These are phyloP conservation scores for Aphelenchoides fujianensis DNA, from an alignment of 1,140 invertebrate species.

Conservation along the genomic window DNA sequence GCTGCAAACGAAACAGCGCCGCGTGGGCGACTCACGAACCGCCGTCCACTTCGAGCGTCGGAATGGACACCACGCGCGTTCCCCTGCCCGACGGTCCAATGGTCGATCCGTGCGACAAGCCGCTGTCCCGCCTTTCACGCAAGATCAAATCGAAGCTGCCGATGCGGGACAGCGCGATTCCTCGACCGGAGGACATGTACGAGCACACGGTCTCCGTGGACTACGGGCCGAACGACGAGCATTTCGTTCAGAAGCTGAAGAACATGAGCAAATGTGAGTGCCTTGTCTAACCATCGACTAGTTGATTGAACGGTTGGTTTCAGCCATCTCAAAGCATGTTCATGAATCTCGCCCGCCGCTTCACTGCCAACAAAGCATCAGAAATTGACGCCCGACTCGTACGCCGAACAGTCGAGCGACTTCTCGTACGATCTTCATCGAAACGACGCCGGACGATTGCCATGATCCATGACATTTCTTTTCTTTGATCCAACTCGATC, in stretches of 20 bases:
- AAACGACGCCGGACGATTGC: not conserved
- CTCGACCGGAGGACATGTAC: conserved; percentile 25
- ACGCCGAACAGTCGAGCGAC: not conserved
- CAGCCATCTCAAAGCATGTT: conserved; percentile 31
- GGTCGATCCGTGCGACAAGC: conserved; percentile 17
- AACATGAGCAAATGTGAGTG: conserved; percentile 37
- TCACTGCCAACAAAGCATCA: conserved; percentile 17
- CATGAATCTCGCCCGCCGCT: conserved; percentile 27
- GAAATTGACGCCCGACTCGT: not conserved
- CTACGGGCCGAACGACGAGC: conserved; percentile 29
- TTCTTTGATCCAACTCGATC: too few species aligned
- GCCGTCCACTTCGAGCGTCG: not conserved
- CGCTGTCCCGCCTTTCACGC: conserved; percentile 13
- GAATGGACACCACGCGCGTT: not conserved
- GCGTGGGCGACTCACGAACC: conserved; percentile 11
- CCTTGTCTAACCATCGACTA: not conserved
- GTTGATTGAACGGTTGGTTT: conserved; percentile 15
- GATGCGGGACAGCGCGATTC: conserved; percentile 1
- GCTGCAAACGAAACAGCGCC: conserved; percentile 15
- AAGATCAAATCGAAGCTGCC: conserved; percentile 23
- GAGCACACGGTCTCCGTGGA: conserved; percentile 34
- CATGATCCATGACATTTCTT: not conserved
- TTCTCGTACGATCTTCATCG: conserved; percentile 8
- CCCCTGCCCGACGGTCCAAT: conserved; percentile 8
- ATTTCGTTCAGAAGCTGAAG: conserved; percentile 26